A percentile compares a stretch with the other conserved stretches of the same genome.
Conservation (phyloP, 92 coral and sea anemone species). For the Ricordea florida region DNA sequence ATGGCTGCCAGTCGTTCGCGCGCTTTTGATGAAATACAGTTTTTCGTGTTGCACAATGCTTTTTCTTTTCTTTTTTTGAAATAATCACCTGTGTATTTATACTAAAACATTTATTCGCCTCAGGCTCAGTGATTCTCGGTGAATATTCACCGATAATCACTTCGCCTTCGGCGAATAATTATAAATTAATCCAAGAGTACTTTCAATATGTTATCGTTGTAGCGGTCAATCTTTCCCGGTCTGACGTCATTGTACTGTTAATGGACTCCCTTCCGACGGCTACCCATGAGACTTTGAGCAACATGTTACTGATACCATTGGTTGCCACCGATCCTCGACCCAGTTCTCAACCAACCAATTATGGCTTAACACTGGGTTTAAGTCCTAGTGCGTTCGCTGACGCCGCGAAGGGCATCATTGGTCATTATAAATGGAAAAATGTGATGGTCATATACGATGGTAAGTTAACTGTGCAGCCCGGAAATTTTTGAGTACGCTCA, state of each 20-base stretch:
- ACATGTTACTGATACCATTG: constrained; percentile 58
- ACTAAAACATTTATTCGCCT: no score
- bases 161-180: no score
- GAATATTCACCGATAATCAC: no score
- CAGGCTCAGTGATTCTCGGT: no score
- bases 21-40: no score
- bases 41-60: no score
- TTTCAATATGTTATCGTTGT: no score
- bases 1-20: no score
- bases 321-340: constrained; percentile 42
- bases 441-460: constrained; percentile 58
- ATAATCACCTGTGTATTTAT: no score
- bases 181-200: no score
- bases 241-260: constrained; percentile 39
- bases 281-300: constrained; percentile 30
- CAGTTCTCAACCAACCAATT: neutral
- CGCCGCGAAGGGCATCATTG: constrained; percentile 42
- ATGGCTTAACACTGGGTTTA: constrained; percentile 37
- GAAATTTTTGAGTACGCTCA: no score
- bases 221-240: constrained; percentile 26
- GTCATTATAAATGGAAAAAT: constrained; percentile 27
- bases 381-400: constrained; percentile 43
- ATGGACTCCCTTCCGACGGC: constrained; percentile 32
- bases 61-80: no score
- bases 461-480: neutral